Conservation (phyloP, 2,797 vertebrate genomes). For the Steatocranus sp. region DNA sequence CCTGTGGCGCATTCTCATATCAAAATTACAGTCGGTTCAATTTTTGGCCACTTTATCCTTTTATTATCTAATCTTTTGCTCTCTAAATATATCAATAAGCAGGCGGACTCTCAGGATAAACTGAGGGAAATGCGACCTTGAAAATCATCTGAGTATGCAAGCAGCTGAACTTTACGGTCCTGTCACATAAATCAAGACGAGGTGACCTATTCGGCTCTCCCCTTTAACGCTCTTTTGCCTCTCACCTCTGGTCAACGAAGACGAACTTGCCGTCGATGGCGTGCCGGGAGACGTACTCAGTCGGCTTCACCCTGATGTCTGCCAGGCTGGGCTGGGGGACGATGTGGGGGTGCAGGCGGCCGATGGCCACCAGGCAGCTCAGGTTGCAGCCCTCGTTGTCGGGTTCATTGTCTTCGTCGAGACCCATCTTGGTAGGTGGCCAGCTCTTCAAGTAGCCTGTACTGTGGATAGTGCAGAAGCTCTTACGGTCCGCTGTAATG, state of each 20-base stretch:
- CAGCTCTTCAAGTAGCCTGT: slow-evolving; percentile 99
- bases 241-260: slow-evolving; percentile 98
- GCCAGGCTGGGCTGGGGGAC: slow-evolving; percentile 86
- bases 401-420: slow-evolving; percentile 94
- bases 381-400: slow-evolving; percentile 97
- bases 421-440: slow-evolving; percentile 97
- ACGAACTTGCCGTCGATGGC: slow-evolving; percentile 98
- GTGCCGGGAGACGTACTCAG: slow-evolving; percentile 95
- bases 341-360: slow-evolving; percentile 92
- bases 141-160: neutral
- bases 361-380: slow-evolving; percentile 97
- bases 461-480: slow-evolving; percentile 99
- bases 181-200: neutral
- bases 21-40: neutral
- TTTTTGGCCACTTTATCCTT: neutral
- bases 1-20: neutral
- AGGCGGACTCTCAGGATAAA: neutral
- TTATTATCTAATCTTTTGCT: neutral
- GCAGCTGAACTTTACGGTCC: neutral
- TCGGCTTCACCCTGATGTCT: slow-evolving; percentile 94
- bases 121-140: neutral
- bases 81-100: neutral
- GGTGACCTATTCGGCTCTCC: neutral
- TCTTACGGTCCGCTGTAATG: slow-evolving; percentile 90
- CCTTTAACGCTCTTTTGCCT: neutral